phyloP scores from a whole-genome alignment of 1,140 invertebrate genomes.

The Mycetomoellerius zeteki region DNA sequence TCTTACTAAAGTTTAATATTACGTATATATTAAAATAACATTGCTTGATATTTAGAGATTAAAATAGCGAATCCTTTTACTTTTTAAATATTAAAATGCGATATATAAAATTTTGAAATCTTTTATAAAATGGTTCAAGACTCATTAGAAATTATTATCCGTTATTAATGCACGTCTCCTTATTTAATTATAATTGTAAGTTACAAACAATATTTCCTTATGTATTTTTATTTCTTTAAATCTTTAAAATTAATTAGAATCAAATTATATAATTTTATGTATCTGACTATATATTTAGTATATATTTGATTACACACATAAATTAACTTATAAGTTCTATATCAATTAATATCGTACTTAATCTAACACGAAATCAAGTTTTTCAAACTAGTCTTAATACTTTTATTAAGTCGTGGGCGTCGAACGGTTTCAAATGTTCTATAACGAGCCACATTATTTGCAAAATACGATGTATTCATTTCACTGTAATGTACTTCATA shows the following conservation, averaged over 20 bases:
- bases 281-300: background rate
- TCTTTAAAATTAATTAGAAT: background rate
- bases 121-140: background rate
- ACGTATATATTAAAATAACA: background rate
- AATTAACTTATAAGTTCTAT: background rate
- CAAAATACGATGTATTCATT: conserved; percentile 47
- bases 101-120: background rate
- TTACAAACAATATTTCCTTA: background rate
- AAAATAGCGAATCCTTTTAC: background rate
- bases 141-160: background rate
- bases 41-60: background rate
- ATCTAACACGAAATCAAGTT: background rate
- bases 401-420: background rate
- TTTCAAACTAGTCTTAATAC: background rate
- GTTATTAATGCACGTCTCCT: background rate
- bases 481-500: conserved; percentile 40
- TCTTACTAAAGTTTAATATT: background rate
- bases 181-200: background rate
- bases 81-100: background rate
- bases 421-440: conserved; percentile 1
- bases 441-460: conserved; percentile 26
- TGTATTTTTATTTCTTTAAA: background rate
- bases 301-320: background rate
- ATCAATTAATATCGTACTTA: background rate
- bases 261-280: background rate